These are phyloP conservation scores for Petrosia ficiformis DNA, from an alignment of 37 sponge, comb jelly and placozoan species.

Conservation along the genomic window DNA sequence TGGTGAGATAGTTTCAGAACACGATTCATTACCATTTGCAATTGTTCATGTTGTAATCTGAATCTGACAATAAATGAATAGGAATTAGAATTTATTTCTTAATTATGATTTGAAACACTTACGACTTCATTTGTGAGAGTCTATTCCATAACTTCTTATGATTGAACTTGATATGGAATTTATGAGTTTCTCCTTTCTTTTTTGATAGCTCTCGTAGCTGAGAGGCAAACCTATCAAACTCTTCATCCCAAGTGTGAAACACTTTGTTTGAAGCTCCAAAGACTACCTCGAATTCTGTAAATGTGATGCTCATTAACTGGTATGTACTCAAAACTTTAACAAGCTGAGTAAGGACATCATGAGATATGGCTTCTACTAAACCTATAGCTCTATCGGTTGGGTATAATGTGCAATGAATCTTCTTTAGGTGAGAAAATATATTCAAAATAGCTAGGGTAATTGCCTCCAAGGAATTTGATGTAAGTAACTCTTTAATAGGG, in stretches of 20 bases:
- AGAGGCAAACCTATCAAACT: constrained; percentile 86
- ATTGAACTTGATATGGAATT: constrained; percentile 76
- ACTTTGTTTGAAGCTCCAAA: constrained; percentile 60
- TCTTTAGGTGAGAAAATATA: constrained; percentile 89
- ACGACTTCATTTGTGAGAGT: constrained; percentile 83
- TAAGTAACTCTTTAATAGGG: constrained; percentile 91
- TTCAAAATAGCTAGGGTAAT: constrained; percentile 71
- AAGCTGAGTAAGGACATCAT: constrained; percentile 84
- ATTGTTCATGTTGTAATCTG: constrained; percentile 96
- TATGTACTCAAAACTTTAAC: constrained; percentile 90
- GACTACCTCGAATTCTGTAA: constrained; percentile 90
- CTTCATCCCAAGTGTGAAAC: constrained; percentile 92
- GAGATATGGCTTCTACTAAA: constrained; percentile 94
- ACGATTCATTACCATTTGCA: constrained; percentile 84
- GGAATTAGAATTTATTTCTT: not conserved
- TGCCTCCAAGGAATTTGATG: constrained; percentile 71
- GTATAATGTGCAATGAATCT: constrained; percentile 87
- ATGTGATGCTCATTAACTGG: constrained; percentile 85
- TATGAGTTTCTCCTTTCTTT: constrained; percentile 80
- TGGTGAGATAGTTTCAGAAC: constrained; percentile 56
- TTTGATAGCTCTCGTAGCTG: constrained; percentile 88
- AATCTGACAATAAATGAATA: constrained; percentile 49
- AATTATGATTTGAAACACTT: not conserved
- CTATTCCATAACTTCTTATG: constrained; percentile 91
- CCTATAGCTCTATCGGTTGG: constrained; percentile 79